Conservation (phyloP, 2,888 invertebrate species). For the Andricus quercusramuli region DNA sequence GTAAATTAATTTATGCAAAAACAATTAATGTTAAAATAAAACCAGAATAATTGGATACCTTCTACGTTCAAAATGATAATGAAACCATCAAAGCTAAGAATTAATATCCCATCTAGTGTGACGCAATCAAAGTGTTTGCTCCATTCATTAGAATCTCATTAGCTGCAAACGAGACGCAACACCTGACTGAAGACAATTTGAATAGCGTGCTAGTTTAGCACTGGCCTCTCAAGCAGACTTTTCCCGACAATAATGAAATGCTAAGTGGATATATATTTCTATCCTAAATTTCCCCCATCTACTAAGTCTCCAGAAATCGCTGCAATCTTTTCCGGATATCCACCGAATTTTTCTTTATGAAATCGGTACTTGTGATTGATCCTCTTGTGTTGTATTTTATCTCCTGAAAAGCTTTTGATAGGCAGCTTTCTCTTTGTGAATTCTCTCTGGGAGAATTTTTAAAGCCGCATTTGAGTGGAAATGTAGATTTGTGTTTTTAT, state of each 20-base stretch:
- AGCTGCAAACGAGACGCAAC: conserved; percentile 49
- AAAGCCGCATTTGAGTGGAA: background rate
- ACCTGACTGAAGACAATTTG: background rate
- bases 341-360: conserved; percentile 3
- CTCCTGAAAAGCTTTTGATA: background rate
- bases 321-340: background rate
- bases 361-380: conserved; percentile 23
- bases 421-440: background rate
- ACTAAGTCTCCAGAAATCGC: background rate
- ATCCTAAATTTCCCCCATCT: background rate
- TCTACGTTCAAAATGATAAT: too few relatives aligned
- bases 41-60: too few relatives aligned
- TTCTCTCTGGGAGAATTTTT: background rate
- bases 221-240: background rate
- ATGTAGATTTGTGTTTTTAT: conserved; percentile 9
- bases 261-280: background rate
- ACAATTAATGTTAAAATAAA: too few relatives aligned
- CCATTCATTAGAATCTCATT: conserved; percentile 61
- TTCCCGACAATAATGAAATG: background rate
- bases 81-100: background rate
- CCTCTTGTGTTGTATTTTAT: conserved; percentile 7
- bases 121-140: conserved; percentile 55
- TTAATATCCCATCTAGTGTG: background rate
- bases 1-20: too few relatives aligned
- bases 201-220: background rate